Evolutionary conservation across 2,888 invertebrate species (phyloP).

Genomic region (Xylophagus ater): DNA sequence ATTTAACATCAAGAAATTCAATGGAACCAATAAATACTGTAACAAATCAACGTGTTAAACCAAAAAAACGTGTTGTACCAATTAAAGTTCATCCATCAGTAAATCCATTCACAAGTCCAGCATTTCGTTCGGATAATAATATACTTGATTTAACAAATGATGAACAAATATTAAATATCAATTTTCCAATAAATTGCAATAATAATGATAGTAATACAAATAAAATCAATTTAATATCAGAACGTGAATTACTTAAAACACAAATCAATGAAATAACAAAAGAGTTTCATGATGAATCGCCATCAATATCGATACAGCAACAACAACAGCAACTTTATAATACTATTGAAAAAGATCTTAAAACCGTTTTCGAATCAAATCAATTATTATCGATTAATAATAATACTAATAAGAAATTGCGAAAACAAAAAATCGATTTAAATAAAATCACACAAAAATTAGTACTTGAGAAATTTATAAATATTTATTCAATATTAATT

Average conservation of each 20-base stretch:
- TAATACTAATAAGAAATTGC: background rate
- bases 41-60: conserved; percentile 20
- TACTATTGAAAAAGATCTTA: background rate
- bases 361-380: background rate
- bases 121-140: conserved; percentile 37
- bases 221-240: conserved; percentile 27
- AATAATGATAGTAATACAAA: conserved; percentile 28
- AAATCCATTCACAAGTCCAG: conserved; percentile 23
- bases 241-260: conserved; percentile 28
- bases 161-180: too few relatives aligned
- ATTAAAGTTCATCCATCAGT: conserved; percentile 23
- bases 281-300: conserved; percentile 25
- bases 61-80: conserved; percentile 34
- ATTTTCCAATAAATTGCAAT: too few relatives aligned
- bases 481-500: conserved; percentile 32
- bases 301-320: background rate
- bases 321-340: background rate
- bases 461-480: conserved; percentile 26
- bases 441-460: conserved; percentile 21
- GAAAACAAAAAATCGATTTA: conserved; percentile 20
- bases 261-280: conserved; percentile 28
- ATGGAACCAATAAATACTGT: conserved; percentile 7
- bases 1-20: conserved; percentile 5
- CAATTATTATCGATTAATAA: background rate
- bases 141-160: conserved; percentile 28